Base-by-base conservation (phyloP, 1,140 invertebrate genomes). In the Conus betulinus region DNA sequence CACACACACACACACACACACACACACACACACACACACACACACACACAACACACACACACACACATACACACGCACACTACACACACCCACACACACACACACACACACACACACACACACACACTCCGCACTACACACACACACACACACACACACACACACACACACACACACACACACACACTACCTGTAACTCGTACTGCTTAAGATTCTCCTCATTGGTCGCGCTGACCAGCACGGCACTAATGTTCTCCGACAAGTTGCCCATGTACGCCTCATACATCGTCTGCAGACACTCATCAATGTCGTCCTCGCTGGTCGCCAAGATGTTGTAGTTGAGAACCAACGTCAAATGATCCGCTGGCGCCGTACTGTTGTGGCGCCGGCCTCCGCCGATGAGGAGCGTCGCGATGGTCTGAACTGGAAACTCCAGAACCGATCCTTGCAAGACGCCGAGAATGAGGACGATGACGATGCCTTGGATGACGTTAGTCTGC, bases 321-420 rank as follows among this genome's bases (percentile, higher is more conserved):
- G 91, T 83, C 2, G 94, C 94, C 57, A 94, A 84, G 4, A 94
- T 87, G 86, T 94, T 94, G 86, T 94, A 94, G 84, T 94, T 94
- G 20, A 94, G 81, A 51, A 93, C 81, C 13, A 93, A 51, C 0
- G 93, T 93, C 17, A 94, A 86, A 63, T 91, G 88, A 25, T 92
- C 91, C 53, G 88, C 87, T 23, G 60, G 53, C 0, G 89, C 90
- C 27, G 23, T 81, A 10, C 84, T 57, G 51, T 88, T 90, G 71
- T 91, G 52, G 63, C 93, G 78, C 57, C 87, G 90, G 51, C 92
- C 88, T 5, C 93, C 93, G 39, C 93, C 93, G 25, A 94, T 87
- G 4, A 93, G 63, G 15, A 93, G 88, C 15, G 93, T 94, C 0
- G 91, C 89, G 0, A 93, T 91, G 15, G 93, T 93, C 90, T 92